Evolutionary conservation across 2,113 vertebrate species (phyloP), one percentile per base, ranked within the genome.

Genomic region (Panthera uncia): DNA sequence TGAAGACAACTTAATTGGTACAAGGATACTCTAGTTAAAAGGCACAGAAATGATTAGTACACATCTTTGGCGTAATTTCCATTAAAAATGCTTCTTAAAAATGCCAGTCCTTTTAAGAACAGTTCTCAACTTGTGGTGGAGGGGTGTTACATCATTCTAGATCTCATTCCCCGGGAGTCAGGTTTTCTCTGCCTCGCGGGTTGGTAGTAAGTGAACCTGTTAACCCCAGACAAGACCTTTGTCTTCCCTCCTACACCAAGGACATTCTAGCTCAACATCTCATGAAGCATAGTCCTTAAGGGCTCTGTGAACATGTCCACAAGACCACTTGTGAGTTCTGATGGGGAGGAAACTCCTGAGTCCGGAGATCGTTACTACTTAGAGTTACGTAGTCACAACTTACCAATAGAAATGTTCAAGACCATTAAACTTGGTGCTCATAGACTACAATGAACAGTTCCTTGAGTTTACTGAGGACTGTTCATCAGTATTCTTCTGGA

Each of bases 1-100:
- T 69, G 45, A 94, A 93, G 50, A 68, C 57, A 84, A 96, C 50
- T 45, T 97, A 94, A 97, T 66, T 92, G 87, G 57, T 80, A 45
- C 57, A 31, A 92, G 21, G 79, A 86, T 68, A 33, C 31, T 36
- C 38, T 50, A 68, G 82, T 86, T 95, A 79, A 97, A 97, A 96
- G 91, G 83, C 82, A 96, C 82, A 92, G 55, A 83, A 87, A 86
- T 95, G 48, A 90, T 95, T 93, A 93, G 19, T 33, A 50, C 29
- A 65, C 21, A 69, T 71, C 82, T 93, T 93, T 5, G 61, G 87
- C 89, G 73, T 89, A 78, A 79, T 90, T 96, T 94, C 50, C 61
- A 89, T 82, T 93, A 68, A 85, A 96, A 95, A 65, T 18, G 11
- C 25, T 82, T 89, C 41, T 95, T 96, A 31, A 93, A 93, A 94